Evolutionary conservation across 2,888 invertebrate species (phyloP), one percentile per base, ranked within the genome.

Genomic region (Sisyra nigra): DNA sequence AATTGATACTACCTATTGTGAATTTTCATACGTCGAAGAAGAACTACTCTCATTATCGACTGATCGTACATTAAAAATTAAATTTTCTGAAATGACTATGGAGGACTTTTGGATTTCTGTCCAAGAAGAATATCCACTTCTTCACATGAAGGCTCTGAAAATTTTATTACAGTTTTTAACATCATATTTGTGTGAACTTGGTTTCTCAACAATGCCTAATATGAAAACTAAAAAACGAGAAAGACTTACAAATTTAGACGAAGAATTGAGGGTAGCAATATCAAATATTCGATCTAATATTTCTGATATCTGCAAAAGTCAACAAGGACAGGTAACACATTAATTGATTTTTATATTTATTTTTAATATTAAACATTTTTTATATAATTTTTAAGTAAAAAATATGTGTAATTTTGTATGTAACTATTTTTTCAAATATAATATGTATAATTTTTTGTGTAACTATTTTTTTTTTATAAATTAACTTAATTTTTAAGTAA

Each of bases 61-160:
- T 15, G 44, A 46, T 47, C 44, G 47, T 17, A 47, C 44, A 42
- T 44, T 42, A 44, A 47, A 44, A 46, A 34, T 46, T 32, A 46
- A 45, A 40, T 34, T 44, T 47, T 41, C 42, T 3, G 48, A 48
- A 46, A 46, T 46, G 40, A 38, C 42, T 2, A 33, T 46, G 35
- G 39, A 19, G 37, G 15, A 44, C 41, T 47, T 47, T 44, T 46
- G 46, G 47, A 41, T 46, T 15, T 19, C 15, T 42, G 32, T 45
- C 10, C 36, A 44, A 44, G 40, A 44, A 45, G 33, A 44, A 40
- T 37, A 41, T 10, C 38, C 41, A 35, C 10, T 13, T 35, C 35
- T 35, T 13, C 11, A 9, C 13, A 35, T 35, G 13, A 35, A 13
- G 35, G 35, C 35, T 10, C 13, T 35, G 8, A 38, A 38, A 38